Evolutionary conservation across 1,140 invertebrate genomes (phyloP).

Genomic region (Octopus bimaculoides): DNA sequence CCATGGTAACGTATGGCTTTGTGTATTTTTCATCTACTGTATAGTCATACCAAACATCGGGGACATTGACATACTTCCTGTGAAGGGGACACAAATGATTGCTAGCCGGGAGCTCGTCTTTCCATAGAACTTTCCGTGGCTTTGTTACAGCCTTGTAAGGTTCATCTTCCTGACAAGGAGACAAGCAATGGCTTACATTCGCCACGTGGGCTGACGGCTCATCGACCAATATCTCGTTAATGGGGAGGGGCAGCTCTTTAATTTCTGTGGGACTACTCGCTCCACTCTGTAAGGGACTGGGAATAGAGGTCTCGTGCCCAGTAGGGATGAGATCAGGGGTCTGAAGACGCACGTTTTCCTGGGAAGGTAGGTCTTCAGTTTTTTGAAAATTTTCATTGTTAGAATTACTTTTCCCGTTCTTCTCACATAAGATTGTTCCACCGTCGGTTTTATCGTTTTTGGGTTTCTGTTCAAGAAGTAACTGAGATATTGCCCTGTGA

Average conservation of each 20-base stretch:
- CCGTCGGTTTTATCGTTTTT: slow-evolving; percentile 16
- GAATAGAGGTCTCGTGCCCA: slow-evolving; percentile 1
- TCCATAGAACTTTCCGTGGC: slow-evolving; percentile 37
- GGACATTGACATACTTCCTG: slow-evolving; percentile 45
- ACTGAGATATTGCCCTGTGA: slow-evolving; percentile 47
- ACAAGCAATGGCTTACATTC: not conserved
- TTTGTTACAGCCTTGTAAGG: slow-evolving; percentile 9
- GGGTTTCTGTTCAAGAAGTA: slow-evolving; percentile 39
- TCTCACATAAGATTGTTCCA: not conserved
- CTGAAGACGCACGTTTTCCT: slow-evolving; percentile 1
- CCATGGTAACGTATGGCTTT: slow-evolving; percentile 45
- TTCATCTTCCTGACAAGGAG: not conserved
- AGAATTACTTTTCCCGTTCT: not conserved
- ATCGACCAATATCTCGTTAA: not conserved
- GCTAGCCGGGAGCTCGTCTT: slow-evolving; percentile 31
- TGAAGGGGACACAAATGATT: not conserved
- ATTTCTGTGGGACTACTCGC: not conserved
- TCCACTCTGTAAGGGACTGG: not conserved
- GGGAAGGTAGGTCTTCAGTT: not conserved
- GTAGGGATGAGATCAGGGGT: slow-evolving; percentile 11
- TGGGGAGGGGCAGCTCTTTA: not conserved
- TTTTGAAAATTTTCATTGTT: not conserved
- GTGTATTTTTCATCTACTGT: slow-evolving; percentile 49
- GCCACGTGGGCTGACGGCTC: not conserved
- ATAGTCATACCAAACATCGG: slow-evolving; percentile 49